Evolutionary conservation across 2,888 invertebrate species (phyloP).

Genomic region (Marronus borbonicus): DNA sequence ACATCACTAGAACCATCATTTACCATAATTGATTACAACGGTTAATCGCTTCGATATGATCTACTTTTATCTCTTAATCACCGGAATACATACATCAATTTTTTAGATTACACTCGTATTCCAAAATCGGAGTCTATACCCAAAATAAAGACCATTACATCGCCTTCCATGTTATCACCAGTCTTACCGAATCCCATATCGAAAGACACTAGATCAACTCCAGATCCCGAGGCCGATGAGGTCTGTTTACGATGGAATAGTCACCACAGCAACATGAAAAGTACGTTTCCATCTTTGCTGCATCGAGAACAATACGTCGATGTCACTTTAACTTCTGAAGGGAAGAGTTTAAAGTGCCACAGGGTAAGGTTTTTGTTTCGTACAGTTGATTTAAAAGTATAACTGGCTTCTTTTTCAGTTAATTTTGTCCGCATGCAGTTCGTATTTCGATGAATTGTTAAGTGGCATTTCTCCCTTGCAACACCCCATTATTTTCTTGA

Average conservation of each 20-base stretch:
- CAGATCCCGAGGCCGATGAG: conserved; percentile 59
- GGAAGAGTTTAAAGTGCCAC: conserved; percentile 73
- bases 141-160: neutral
- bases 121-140: neutral
- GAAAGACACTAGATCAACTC: conserved; percentile 11
- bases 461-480: conserved; percentile 69
- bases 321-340: conserved; percentile 73
- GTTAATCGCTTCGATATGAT: no score
- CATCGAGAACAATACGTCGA: conserved; percentile 73
- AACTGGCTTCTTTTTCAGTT: conserved; percentile 63
- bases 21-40: no score
- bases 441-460: conserved; percentile 72
- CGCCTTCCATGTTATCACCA: conserved; percentile 28
- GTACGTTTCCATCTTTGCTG: conserved; percentile 71
- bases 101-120: conserved; percentile 4
- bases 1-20: no score
- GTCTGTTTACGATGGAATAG: conserved; percentile 74
- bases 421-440: conserved; percentile 72
- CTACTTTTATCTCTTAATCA: no score
- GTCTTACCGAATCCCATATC: conserved; percentile 3
- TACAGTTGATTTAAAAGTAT: neutral
- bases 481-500: conserved; percentile 72
- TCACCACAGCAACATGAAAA: conserved; percentile 73
- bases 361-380: conserved; percentile 64
- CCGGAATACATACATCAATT: no score